Conservation (phyloP, 2,888 invertebrate genomes). For the Parascotia fuliginaria region DNA sequence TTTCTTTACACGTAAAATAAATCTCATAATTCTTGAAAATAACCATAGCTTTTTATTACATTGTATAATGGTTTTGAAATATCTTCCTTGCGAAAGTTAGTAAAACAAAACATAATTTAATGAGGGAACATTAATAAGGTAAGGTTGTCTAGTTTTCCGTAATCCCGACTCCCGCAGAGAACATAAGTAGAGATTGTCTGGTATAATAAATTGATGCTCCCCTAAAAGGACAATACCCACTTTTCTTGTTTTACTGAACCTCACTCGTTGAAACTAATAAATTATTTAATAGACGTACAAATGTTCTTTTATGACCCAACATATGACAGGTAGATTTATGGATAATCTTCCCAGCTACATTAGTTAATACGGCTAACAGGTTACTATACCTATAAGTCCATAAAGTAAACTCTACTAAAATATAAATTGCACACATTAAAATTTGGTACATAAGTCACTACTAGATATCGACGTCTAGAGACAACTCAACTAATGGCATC, state of each 20-base stretch:
- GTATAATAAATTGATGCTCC: conserved; percentile 33
- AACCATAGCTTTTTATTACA: background rate
- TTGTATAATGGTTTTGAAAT: background rate
- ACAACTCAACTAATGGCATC: no score
- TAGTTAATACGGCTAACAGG: background rate
- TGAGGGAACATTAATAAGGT: conserved; percentile 43
- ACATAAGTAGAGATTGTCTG: conserved; percentile 33
- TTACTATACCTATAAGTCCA: no score
- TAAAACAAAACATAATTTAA: conserved; percentile 46
- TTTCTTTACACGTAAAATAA: no score
- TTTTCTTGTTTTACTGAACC: conserved; percentile 22
- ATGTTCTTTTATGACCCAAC: conserved; percentile 8
- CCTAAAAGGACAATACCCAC: conserved; percentile 28
- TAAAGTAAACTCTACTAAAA: no score
- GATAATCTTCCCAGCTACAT: background rate
- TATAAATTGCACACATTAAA: no score
- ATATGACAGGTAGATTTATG: background rate
- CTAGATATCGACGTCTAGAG: no score
- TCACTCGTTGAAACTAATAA: conserved; percentile 16
- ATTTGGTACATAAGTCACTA: no score
- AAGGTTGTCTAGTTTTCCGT: conserved; percentile 33
- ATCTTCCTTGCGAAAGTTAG: conserved; percentile 17
- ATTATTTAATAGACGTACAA: conserved; percentile 15
- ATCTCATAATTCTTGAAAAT: background rate
- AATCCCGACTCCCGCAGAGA: conserved; percentile 22